These are phyloP conservation scores for Pseudorhiza aurosa DNA, from an alignment of 30 jellyfish, hydroid and myxozoan species.

Conservation along the genomic window DNA sequence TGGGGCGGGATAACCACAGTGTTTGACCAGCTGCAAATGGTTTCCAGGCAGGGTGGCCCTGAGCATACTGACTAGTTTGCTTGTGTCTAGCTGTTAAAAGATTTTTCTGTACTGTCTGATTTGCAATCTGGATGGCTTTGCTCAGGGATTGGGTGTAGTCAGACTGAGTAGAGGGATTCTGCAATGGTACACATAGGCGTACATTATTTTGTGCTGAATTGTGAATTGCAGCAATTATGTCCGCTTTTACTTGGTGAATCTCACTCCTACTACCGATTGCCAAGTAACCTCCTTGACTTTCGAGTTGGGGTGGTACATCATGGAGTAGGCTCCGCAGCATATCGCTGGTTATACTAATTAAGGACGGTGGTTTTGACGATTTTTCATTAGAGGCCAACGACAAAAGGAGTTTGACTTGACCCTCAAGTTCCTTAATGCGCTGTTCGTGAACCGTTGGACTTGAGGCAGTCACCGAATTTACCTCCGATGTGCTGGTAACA, in stretches of 20 bases:
- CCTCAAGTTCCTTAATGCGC: slow-evolving; percentile 7
- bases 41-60: slow-evolving; percentile 41
- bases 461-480: not conserved
- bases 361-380: too few species aligned
- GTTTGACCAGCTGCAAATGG: slow-evolving; percentile 46
- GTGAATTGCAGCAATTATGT: too few species aligned
- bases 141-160: slow-evolving; percentile 47
- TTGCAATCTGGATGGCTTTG: slow-evolving; percentile 32
- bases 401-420: not conserved
- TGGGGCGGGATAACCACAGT: slow-evolving; percentile 64
- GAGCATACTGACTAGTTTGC: slow-evolving; percentile 16
- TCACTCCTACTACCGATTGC: too few species aligned
- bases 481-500: not conserved
- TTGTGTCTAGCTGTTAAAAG: slow-evolving; percentile 14
- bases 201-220: too few species aligned
- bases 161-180: slow-evolving; percentile 62
- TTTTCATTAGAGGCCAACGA: slow-evolving; percentile 7
- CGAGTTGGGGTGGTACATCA: too few species aligned
- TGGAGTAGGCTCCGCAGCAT: too few species aligned
- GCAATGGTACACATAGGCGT: slow-evolving; percentile 35
- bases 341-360: too few species aligned
- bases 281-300: too few species aligned
- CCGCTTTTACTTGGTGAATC: too few species aligned
- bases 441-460: not conserved
- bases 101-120: slow-evolving; percentile 32